A percentile compares a stretch with the other conserved stretches of the same genome.
These are phyloP conservation scores for Epicampocera succincta DNA, from an alignment of 2,888 invertebrate genomes.

Conservation along the genomic window DNA sequence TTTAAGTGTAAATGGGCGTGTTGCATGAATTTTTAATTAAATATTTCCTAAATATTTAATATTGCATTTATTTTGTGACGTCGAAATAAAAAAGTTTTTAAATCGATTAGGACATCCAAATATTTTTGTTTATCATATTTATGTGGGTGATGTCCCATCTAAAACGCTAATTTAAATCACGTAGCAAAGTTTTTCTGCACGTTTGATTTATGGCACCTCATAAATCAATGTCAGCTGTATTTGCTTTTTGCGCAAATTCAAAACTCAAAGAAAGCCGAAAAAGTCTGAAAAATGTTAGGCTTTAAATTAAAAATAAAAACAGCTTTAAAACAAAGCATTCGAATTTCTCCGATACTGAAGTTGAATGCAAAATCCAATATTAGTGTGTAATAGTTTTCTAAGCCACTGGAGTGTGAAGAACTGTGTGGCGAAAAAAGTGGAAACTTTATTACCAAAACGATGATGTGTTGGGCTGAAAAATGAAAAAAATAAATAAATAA, in stretches of 20 bases:
- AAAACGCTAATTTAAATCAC: constrained; percentile 19
- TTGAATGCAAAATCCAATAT: constrained; percentile 29
- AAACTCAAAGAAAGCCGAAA: neutral
- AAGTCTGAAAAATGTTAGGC: neutral
- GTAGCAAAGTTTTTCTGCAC: neutral
- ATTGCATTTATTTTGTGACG: constrained; percentile 2
- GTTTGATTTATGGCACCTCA: constrained; percentile 35
- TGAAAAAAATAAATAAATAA: no score
- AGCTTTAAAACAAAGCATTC: neutral
- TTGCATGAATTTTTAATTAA: constrained; percentile 8
- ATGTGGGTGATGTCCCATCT: neutral
- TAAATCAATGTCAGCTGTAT: constrained; percentile 47
- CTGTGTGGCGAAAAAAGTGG: constrained; percentile 33
- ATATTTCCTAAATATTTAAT: constrained; percentile 19
- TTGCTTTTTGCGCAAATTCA: neutral
- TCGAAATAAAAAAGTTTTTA: neutral
- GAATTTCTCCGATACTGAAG: constrained; percentile 5
- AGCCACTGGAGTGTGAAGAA: constrained; percentile 61
- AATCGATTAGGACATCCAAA: constrained; percentile 5
- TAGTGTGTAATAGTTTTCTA: constrained; percentile 58
- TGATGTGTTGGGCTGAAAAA: neutral
- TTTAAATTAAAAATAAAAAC: neutral
- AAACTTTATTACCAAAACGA: constrained; percentile 38
- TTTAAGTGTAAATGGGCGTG: constrained; percentile 4
- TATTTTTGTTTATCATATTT: neutral